A percentile compares a stretch with the other conserved stretches of the same genome.
Evolutionary conservation across 1,140 invertebrate species (phyloP).

Genomic region (Propsilocerus akamusi): DNA sequence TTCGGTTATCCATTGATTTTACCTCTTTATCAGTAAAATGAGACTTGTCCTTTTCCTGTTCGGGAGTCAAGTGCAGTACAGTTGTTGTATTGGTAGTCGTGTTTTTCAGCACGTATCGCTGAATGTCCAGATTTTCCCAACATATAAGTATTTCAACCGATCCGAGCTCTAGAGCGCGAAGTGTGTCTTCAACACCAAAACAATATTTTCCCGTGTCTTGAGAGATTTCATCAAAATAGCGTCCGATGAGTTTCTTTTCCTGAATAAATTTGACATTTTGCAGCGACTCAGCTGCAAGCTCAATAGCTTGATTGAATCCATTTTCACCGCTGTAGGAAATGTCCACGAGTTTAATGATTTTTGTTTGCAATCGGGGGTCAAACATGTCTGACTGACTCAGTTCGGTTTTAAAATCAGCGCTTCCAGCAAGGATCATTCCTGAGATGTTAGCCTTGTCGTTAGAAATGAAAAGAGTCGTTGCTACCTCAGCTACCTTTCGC

Average conservation of each 20-base stretch:
- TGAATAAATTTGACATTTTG: slow-evolving; percentile 83
- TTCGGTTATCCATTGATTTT: not conserved
- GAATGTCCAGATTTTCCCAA: slow-evolving; percentile 79
- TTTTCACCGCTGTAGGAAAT: slow-evolving; percentile 81
- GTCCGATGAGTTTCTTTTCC: slow-evolving; percentile 77
- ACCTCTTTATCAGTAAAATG: slow-evolving; percentile 62
- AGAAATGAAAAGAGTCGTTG: slow-evolving; percentile 61
- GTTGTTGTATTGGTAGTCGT: slow-evolving; percentile 53
- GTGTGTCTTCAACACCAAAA: slow-evolving; percentile 71
- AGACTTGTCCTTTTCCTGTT: slow-evolving; percentile 69
- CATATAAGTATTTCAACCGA: slow-evolving; percentile 75
- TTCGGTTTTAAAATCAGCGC: slow-evolving; percentile 78
- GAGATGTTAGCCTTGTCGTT: slow-evolving; percentile 72
- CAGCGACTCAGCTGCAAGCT: slow-evolving; percentile 67
- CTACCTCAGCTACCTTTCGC: slow-evolving; percentile 72
- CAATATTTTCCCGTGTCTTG: slow-evolving; percentile 79
- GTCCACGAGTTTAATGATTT: slow-evolving; percentile 73
- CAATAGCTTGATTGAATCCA: slow-evolving; percentile 78
- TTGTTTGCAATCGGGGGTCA: slow-evolving; percentile 68
- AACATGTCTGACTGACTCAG: slow-evolving; percentile 83
- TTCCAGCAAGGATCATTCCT: slow-evolving; percentile 68
- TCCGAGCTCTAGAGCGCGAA: slow-evolving; percentile 67
- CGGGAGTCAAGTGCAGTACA: slow-evolving; percentile 54
- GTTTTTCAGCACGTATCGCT: slow-evolving; percentile 60
- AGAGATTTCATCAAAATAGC: slow-evolving; percentile 72